Evolutionary conservation across 23 tunicate species (phyloP).

Genomic region (Styela plicata): DNA sequence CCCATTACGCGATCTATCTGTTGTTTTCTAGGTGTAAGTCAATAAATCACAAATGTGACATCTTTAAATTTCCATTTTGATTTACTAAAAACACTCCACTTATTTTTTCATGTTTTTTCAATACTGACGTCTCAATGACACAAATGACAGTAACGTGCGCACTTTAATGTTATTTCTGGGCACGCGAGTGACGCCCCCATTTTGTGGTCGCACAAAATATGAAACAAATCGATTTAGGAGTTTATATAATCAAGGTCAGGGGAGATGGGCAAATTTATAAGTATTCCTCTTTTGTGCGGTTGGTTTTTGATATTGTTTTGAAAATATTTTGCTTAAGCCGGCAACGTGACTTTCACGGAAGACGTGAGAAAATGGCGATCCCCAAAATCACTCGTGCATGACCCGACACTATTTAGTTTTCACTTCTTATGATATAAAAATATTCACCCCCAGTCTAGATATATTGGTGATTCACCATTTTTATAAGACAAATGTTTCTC

Average conservation of each 20-base stretch:
- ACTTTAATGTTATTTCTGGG: not conserved
- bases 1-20: too few relatives aligned
- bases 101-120: too few relatives aligned
- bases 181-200: not conserved
- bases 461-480: too few relatives aligned
- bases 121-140: not conserved
- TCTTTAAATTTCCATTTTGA: too few relatives aligned
- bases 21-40: too few relatives aligned
- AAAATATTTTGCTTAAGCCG: conserved; percentile 17
- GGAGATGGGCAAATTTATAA: not conserved
- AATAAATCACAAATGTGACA: too few relatives aligned
- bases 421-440: not conserved
- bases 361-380: conserved; percentile 24
- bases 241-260: not conserved
- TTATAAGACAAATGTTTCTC: too few relatives aligned
- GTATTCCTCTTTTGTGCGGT: not conserved
- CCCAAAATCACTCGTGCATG: conserved; percentile 20
- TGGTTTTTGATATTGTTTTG: not conserved
- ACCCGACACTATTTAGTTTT: not conserved
- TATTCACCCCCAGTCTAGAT: too few relatives aligned
- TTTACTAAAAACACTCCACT: too few relatives aligned
- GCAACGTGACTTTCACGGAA: conserved; percentile 7
- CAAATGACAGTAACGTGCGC: not conserved
- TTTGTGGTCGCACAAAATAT: not conserved
- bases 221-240: not conserved